Percentiles rank a stretch among this genome's conserved stretches.
Evolutionary conservation across 1,140 invertebrate species (phyloP).

Genomic region (Calliphora vicina): DNA sequence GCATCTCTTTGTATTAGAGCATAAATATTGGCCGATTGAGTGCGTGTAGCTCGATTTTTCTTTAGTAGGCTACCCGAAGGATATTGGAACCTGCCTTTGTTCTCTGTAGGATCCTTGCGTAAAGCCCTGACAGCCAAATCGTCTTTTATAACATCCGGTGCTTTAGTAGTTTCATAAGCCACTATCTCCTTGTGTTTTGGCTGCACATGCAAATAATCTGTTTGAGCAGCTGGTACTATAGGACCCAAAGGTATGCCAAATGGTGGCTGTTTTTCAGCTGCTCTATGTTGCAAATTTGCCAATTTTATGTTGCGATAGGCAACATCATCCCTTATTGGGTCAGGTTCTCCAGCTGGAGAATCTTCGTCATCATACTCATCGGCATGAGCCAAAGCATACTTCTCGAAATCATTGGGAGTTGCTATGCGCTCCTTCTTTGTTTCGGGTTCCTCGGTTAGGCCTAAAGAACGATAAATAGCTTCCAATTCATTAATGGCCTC

Average conservation of each 20-base stretch:
- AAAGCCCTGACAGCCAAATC: slow-evolving; percentile 85
- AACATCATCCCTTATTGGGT: slow-evolving; percentile 84
- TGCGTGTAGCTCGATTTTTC: slow-evolving; percentile 80
- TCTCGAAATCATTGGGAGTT: slow-evolving; percentile 58
- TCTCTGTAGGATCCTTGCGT: slow-evolving; percentile 74
- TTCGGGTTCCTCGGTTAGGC: slow-evolving; percentile 74
- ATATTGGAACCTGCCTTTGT: slow-evolving; percentile 48
- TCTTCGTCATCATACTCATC: slow-evolving; percentile 64
- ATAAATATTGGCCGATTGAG: slow-evolving; percentile 82
- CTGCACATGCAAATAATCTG: slow-evolving; percentile 82
- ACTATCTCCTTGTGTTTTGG: slow-evolving; percentile 64
- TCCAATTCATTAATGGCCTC: slow-evolving; percentile 88
- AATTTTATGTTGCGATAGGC: slow-evolving; percentile 81
- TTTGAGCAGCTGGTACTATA: slow-evolving; percentile 73
- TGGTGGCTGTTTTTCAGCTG: slow-evolving; percentile 82
- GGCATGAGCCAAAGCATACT: slow-evolving; percentile 55
- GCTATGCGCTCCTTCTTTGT: slow-evolving; percentile 74
- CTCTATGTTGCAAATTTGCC: slow-evolving; percentile 75
- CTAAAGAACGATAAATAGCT: slow-evolving; percentile 85
- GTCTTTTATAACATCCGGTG: slow-evolving; percentile 83
- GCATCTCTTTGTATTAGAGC: slow-evolving; percentile 71
- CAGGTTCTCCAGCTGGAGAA: slow-evolving; percentile 72
- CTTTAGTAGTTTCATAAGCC: slow-evolving; percentile 11
- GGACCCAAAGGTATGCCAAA: slow-evolving; percentile 89
- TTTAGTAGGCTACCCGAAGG: slow-evolving; percentile 57